Evolutionary conservation across 2,888 invertebrate species (phyloP), one percentile per base, ranked within the genome.

Genomic region (Campoplex capitator): DNA sequence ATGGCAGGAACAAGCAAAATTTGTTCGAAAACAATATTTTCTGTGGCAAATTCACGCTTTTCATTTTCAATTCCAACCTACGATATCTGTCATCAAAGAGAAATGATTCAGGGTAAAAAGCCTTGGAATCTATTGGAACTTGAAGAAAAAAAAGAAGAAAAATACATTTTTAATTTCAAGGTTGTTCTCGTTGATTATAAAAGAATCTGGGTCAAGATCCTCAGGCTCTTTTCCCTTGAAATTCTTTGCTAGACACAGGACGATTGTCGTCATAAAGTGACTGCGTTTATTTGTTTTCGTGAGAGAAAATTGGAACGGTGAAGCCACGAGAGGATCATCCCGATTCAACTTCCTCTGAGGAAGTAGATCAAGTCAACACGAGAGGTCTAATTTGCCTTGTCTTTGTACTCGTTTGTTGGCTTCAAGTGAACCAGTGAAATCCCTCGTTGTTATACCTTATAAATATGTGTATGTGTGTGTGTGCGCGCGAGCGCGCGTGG

Each of bases 311-410:
- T 48, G 28, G 65, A 35, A 65, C 35, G 65, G 62, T n/a, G 11
- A 62, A 76, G 18, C 42, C 58, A 32, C 7, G 18, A 73, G 38
- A 23, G 32, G 48, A 32, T 32, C 23, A 11, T 77, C 35, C 42
- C 35, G 0, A 38, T 51, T 28, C 56, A 48, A 71, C 58, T 73
- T 67, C 42, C 35, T 75, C 23, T 18, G 28, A 28, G 28, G 16
- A 80, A 82, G 65, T 77, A 65, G 71, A 81, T 58, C 70, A 9
- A 77, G 58, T 81, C 51, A 81, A 85, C 80, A 45, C 28, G 70
- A 65, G 58, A 7, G 38, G 45, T 74, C 48, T 45, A 74, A 58
- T 75, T 84, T 48, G 3, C 58, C 68, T 70, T n/a, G 58, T 68
- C 74, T 84, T 74, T 84, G 74, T 67, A 67, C 42, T 67, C 56